Percentiles rank a stretch among this genome's conserved stretches.
Evolutionary conservation across 2,113 vertebrate species (phyloP).

Genomic region (Indri indri): DNA sequence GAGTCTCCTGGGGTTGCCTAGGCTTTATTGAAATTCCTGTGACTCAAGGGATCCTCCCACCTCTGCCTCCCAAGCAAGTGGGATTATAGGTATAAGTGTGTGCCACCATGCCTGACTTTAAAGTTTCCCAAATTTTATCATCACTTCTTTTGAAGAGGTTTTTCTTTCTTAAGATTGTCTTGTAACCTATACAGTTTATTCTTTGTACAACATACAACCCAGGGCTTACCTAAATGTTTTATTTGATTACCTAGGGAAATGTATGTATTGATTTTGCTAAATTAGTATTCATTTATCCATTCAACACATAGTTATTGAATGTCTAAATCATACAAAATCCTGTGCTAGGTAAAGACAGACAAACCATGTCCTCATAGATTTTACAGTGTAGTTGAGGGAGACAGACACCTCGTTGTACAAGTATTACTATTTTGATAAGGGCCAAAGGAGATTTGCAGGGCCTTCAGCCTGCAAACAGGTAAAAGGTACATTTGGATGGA

Average conservation of each 20-base stretch:
- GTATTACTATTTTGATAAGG: background rate
- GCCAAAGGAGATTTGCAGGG: background rate
- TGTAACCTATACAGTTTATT: background rate
- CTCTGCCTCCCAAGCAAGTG: too few relatives aligned
- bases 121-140: background rate
- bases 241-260: slow-evolving; percentile 3
- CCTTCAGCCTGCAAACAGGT: background rate
- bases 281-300: background rate
- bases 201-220: background rate
- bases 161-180: slow-evolving; percentile 21
- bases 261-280: background rate
- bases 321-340: background rate
- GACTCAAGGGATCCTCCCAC: too few relatives aligned
- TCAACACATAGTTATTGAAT: slow-evolving; percentile 11
- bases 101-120: background rate
- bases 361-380: background rate
- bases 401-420: background rate
- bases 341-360: background rate
- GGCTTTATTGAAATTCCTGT: too few relatives aligned
- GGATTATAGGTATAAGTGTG: too few relatives aligned
- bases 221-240: slow-evolving; percentile 17
- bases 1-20: too few relatives aligned
- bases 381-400: background rate
- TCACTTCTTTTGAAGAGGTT: background rate
- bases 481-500: background rate